Evolutionary conservation across 2,797 vertebrate genomes (phyloP).

Genomic region (Rhynchotus rufescens): DNA sequence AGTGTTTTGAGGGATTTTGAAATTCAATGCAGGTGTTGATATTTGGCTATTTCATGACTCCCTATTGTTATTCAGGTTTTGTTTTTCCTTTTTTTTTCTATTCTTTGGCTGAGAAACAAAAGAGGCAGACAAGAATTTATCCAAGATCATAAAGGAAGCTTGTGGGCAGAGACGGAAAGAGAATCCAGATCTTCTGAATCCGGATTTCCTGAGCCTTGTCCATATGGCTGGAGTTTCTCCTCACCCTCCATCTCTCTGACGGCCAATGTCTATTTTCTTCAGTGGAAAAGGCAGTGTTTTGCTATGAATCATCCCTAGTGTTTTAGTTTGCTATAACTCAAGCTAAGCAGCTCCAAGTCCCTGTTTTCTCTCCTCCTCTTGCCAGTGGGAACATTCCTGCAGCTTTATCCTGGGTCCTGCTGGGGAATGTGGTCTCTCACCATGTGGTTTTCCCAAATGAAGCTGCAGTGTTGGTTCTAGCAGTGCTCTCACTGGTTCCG

Average conservation of each 20-base stretch:
- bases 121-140: slow-evolving; percentile 18
- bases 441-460: background rate
- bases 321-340: background rate
- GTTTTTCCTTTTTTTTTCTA: slow-evolving; percentile 46
- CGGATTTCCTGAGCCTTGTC: background rate
- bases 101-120: slow-evolving; percentile 31
- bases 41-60: slow-evolving; percentile 19
- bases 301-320: background rate
- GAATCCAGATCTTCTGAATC: background rate
- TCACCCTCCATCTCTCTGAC: background rate
- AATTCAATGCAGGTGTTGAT: slow-evolving; percentile 15
- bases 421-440: background rate
- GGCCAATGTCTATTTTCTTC: background rate
- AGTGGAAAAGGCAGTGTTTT: background rate
- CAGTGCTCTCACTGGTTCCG: background rate
- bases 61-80: background rate
- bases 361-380: background rate
- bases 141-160: background rate
- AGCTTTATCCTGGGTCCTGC: background rate
- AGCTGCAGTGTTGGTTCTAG: background rate
- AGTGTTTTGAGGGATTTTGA: slow-evolving; percentile 4
- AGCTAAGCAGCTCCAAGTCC: background rate
- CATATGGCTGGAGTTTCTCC: background rate
- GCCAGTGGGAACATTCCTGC: background rate
- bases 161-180: background rate